Base-by-base conservation (phyloP, 2,797 vertebrate species). In the Cygnus olor region DNA sequence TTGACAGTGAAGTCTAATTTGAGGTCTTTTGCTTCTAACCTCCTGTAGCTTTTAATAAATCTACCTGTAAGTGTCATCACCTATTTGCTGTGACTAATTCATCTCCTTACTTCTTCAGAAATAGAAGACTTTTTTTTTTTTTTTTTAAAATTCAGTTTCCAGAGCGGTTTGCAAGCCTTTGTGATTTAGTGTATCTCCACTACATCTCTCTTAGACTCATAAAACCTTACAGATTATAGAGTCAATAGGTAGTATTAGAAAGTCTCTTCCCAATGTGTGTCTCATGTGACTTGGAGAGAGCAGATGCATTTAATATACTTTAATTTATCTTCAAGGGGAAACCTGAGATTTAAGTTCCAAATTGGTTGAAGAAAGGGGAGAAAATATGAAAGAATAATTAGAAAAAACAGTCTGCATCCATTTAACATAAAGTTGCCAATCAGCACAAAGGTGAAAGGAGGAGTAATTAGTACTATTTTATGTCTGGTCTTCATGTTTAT, bases 11-110 rank as follows among this genome's bases (percentile, higher is more conserved):
- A 76, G 19, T 85, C 72, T 90, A 77, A 70, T 72, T 89, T 77
- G 84, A 86, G 28, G 40, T 85, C 28, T 88, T 89, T 71, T 80
- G 34, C 86, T 94, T 64, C 42, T 60, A 72, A 80, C 22, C 38
- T 93, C 44, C n/a, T 70, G n/a, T 47, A 89, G 27, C 42, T 89
- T 93, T 86, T 82, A 77, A 85, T 91, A 86, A 86, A 85, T 86
- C 63, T 79, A n/a, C 53, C 58, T 81, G 60, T 81, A 83, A 38
- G 68, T 76, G 54, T 81, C 60, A 32, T 78, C 15, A 68, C 47
- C 47, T 92, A 18, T 85, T 81, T 88, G 80, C 68, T 85, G 10
- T 94, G 79, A 88, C 88, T 68, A 66, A 74, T 93, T 90, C 89
- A 51, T 69, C 45, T 91, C 53, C 56, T 80, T 42, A 42, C 21